These are phyloP conservation scores for Ellobius talpinus DNA, from an alignment of 2,113 vertebrate species.

Conservation along the genomic window DNA sequence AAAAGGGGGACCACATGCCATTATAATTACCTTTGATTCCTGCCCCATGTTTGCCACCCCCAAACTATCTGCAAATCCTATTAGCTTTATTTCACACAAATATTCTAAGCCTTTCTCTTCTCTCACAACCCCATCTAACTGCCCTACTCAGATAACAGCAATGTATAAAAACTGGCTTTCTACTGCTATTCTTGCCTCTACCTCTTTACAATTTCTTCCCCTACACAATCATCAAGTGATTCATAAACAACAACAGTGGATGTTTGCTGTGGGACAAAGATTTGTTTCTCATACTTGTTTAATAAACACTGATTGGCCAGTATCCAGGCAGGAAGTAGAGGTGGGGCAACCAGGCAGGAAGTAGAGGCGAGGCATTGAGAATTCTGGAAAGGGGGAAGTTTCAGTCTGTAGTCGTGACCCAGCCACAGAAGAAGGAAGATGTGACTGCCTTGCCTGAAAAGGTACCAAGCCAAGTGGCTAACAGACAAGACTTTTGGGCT, in stretches of 20 bases:
- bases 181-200: neutral
- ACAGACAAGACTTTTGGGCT: too few relatives aligned
- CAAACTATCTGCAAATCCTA: conserved; percentile 21
- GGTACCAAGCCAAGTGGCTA: too few relatives aligned
- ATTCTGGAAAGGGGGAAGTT: too few relatives aligned
- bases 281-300: too few relatives aligned
- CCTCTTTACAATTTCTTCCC: neutral
- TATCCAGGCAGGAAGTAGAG: too few relatives aligned
- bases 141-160: neutral
- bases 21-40: neutral
- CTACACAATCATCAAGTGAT: neutral
- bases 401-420: too few relatives aligned
- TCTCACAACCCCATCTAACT: neutral
- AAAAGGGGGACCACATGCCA: neutral
- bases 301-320: too few relatives aligned
- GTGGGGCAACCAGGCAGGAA: too few relatives aligned
- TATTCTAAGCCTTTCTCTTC: neutral
- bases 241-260: neutral
- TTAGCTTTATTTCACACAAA: conserved; percentile 27
- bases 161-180: neutral
- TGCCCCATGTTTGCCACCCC: neutral
- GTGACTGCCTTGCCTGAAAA: too few relatives aligned
- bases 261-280: too few relatives aligned
- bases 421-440: too few relatives aligned
- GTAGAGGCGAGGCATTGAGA: too few relatives aligned